Conservation (phyloP, 2,888 invertebrate species). For the Lepas anatifera region DNA sequence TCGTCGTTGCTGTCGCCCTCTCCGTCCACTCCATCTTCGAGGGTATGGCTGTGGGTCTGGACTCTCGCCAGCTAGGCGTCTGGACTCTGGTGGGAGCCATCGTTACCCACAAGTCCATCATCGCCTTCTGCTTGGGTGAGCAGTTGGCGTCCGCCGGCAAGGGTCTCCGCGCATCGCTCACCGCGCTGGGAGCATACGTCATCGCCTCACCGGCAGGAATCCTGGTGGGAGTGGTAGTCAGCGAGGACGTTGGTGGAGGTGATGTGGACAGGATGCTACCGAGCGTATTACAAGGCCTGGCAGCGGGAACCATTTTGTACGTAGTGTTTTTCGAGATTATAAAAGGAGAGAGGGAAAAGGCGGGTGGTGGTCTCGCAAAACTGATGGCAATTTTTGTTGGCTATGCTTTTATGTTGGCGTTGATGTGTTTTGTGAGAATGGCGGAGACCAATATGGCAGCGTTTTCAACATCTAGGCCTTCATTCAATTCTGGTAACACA, state of each 20-base stretch:
- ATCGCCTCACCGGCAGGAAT: slow-evolving; percentile 56
- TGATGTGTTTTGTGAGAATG: not conserved
- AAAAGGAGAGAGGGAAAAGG: slow-evolving; percentile 21
- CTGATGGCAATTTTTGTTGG: slow-evolving; percentile 21
- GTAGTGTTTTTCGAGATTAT: slow-evolving; percentile 78
- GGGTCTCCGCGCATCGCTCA: slow-evolving; percentile 29
- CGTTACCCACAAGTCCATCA: slow-evolving; percentile 70
- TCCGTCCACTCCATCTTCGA: slow-evolving; percentile 44
- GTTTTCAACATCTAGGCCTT: too few species aligned
- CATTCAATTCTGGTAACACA: too few species aligned
- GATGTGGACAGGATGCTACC: slow-evolving; percentile 17
- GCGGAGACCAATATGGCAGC: too few species aligned
- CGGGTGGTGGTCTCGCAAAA: slow-evolving; percentile 20
- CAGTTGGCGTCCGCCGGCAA: slow-evolving; percentile 56
- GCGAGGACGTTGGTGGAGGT: slow-evolving; percentile 28
- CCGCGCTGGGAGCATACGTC: slow-evolving; percentile 48
- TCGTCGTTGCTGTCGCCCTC: slow-evolving; percentile 44
- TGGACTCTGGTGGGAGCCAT: slow-evolving; percentile 76
- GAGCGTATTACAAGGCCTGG: slow-evolving; percentile 55
- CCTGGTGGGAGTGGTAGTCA: slow-evolving; percentile 46
- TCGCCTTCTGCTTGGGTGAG: slow-evolving; percentile 77
- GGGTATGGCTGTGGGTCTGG: slow-evolving; percentile 28
- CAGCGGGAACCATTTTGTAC: slow-evolving; percentile 83
- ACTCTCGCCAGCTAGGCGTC: slow-evolving; percentile 46
- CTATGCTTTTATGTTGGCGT: slow-evolving; percentile 19